A percentile compares a stretch with the other conserved stretches of the same genome.
phyloP scores from a whole-genome alignment of 1,140 invertebrate species.

The Paramacrobiotus metropolitanus region DNA sequence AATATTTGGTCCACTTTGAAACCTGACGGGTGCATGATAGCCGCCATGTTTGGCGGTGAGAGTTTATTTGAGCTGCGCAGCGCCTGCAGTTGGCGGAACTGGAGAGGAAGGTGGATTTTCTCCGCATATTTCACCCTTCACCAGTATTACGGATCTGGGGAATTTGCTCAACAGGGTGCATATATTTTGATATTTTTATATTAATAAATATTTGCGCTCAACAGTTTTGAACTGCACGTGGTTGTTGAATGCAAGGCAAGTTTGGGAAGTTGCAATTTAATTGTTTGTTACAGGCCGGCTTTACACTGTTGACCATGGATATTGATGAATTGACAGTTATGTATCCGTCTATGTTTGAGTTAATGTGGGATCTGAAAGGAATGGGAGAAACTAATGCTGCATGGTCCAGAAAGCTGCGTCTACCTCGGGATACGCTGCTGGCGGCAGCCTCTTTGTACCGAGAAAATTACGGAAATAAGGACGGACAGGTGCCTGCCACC shows the following conservation, averaged over 20 bases:
- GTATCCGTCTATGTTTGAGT: conserved; percentile 76
- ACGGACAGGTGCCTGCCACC: conserved; percentile 53
- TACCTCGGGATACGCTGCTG: conserved; percentile 53
- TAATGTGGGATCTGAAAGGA: conserved; percentile 77
- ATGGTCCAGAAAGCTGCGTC: conserved; percentile 40
- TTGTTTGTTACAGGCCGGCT: too few species aligned
- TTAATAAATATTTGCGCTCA: too few species aligned
- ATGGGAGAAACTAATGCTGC: conserved; percentile 85
- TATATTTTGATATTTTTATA: too few species aligned
- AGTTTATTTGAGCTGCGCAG: conserved; percentile 75
- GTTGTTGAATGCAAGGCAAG: too few species aligned
- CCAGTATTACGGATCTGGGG: conserved; percentile 54
- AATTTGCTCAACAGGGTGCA: conserved; percentile 46
- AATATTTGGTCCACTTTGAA: conserved; percentile 36
- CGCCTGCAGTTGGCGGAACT: conserved; percentile 73
- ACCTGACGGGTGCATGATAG: conserved; percentile 77
- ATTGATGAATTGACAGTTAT: conserved; percentile 71
- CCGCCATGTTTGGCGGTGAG: conserved; percentile 82
- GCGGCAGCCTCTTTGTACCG: conserved; percentile 79
- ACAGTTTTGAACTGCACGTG: too few species aligned
- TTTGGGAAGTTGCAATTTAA: too few species aligned
- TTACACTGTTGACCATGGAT: conserved; percentile 79
- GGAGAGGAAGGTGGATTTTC: conserved; percentile 75
- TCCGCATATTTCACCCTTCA: conserved; percentile 84
- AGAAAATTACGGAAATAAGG: conserved; percentile 49